Evolutionary conservation across 2,113 vertebrate species (phyloP).

Genomic region (Leucosticte australis): DNA sequence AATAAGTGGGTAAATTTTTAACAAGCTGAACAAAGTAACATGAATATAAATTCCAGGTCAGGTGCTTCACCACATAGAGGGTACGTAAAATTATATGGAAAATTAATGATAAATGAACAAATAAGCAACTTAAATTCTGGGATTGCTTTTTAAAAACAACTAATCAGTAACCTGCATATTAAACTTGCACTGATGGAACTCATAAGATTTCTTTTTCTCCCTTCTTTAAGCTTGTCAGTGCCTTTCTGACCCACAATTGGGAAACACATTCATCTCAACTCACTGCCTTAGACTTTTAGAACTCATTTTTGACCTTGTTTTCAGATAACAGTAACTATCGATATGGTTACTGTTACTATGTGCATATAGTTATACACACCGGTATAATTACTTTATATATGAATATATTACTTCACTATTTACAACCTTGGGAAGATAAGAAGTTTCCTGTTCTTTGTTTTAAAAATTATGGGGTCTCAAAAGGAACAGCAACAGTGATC

Average conservation of each 20-base stretch:
- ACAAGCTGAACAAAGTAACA: slow-evolving; percentile 13
- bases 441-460: neutral
- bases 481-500: neutral
- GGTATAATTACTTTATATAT: neutral
- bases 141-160: neutral
- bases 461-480: neutral
- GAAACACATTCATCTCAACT: neutral
- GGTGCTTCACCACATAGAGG: neutral
- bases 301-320: neutral
- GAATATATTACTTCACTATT: neutral
- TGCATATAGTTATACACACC: neutral
- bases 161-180: neutral
- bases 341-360: neutral
- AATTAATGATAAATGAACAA: neutral
- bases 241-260: neutral
- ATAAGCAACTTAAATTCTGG: neutral
- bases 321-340: neutral
- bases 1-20: slow-evolving; percentile 57
- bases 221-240: neutral
- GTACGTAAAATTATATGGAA: neutral
- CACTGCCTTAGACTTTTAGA: neutral
- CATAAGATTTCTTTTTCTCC: neutral
- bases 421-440: neutral
- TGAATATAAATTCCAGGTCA: neutral
- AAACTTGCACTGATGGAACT: neutral